phyloP scores from a whole-genome alignment of 2,797 vertebrate genomes.

The Acanthurus leucopareius region DNA sequence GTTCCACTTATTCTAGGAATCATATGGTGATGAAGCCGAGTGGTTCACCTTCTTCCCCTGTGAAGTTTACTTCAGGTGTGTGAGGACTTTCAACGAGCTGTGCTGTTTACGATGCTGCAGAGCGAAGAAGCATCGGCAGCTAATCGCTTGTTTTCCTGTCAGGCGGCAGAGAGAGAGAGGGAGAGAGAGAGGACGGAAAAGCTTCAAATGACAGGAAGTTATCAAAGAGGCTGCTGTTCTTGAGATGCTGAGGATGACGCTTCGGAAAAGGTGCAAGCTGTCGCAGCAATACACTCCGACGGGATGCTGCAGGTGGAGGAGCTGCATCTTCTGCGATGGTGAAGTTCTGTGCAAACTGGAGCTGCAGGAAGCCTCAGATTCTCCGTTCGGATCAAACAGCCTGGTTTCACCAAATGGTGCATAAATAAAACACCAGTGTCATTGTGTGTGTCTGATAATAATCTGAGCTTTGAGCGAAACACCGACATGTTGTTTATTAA shows the following conservation, averaged over 20 bases:
- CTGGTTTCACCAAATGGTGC: no score
- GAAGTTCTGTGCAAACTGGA: neutral
- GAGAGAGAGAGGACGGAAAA: slow-evolving; percentile 18
- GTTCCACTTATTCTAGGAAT: slow-evolving; percentile 49
- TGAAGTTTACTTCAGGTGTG: neutral
- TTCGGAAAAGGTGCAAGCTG: slow-evolving; percentile 31
- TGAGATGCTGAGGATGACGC: slow-evolving; percentile 25
- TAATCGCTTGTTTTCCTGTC: neutral
- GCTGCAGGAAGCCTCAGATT: slow-evolving; percentile 9
- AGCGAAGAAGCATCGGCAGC: slow-evolving; percentile 1
- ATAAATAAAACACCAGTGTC: no score
- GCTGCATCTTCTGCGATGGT: slow-evolving; percentile 9
- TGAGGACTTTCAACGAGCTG: slow-evolving; percentile 2
- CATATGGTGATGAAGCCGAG: neutral
- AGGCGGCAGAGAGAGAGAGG: neutral
- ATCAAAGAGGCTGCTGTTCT: slow-evolving; percentile 21
- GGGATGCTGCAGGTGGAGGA: neutral
- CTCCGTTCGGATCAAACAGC: no score
- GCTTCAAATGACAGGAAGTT: slow-evolving; percentile 21
- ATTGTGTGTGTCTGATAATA: no score
- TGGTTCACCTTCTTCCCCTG: neutral
- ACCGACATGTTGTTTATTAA: no score
- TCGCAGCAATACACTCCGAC: slow-evolving; percentile 12
- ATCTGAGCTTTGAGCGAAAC: no score
- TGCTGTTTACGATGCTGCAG: neutral